A percentile compares a stretch with the other conserved stretches of the same genome.
phyloP scores from a whole-genome alignment of 2,113 vertebrate species.

The Tor tambroides region DNA sequence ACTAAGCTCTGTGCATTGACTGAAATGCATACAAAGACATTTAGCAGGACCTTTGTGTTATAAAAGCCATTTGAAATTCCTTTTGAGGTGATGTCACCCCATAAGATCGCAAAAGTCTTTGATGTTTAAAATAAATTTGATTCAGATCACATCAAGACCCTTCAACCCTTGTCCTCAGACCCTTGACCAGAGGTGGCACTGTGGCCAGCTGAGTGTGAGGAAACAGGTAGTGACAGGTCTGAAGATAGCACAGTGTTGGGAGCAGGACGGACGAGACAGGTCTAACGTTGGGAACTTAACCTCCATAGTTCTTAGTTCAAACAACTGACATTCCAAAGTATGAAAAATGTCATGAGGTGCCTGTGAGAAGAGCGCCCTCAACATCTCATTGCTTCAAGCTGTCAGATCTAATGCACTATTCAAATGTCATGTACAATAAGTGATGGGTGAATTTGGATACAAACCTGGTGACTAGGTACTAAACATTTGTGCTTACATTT shows the following conservation, averaged over 20 bases:
- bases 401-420: slow-evolving; percentile 16
- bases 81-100: slow-evolving; percentile 11
- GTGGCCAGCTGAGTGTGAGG: slow-evolving; percentile 58
- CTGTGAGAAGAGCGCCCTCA: background rate
- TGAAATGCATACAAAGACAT: slow-evolving; percentile 18
- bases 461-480: background rate
- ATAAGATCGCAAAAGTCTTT: slow-evolving; percentile 45
- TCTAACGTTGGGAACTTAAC: slow-evolving; percentile 48
- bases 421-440: slow-evolving; percentile 30
- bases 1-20: background rate
- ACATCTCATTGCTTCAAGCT: slow-evolving; percentile 24
- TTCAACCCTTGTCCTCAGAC: slow-evolving; percentile 35
- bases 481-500: background rate
- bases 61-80: slow-evolving; percentile 11
- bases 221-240: slow-evolving; percentile 62
- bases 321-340: slow-evolving; percentile 15
- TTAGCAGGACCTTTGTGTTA: slow-evolving; percentile 26
- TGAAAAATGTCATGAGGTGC: slow-evolving; percentile 14
- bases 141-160: slow-evolving; percentile 37
- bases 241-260: slow-evolving; percentile 63
- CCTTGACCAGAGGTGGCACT: slow-evolving; percentile 53
- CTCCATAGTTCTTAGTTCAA: slow-evolving; percentile 25
- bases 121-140: slow-evolving; percentile 50
- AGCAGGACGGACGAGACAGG: slow-evolving; percentile 39
- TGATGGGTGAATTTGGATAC: slow-evolving; percentile 9